Conservation (phyloP, 2,888 invertebrate genomes). For the Acrobasis repandana region DNA sequence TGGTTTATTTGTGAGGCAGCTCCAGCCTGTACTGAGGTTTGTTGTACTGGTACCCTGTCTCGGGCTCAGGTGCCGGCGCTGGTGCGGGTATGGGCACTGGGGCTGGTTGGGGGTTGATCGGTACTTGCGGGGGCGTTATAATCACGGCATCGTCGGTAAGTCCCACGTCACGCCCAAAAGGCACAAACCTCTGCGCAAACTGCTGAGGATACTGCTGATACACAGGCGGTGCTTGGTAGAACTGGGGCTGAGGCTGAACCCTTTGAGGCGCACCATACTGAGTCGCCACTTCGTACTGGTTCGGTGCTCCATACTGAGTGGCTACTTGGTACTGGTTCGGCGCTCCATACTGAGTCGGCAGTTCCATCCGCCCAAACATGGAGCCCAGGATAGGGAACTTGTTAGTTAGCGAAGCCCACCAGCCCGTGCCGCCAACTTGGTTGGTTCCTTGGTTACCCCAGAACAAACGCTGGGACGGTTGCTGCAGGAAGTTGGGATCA, state of each 20-base stretch:
- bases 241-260: conserved; percentile 41
- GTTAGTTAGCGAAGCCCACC: conserved; percentile 70
- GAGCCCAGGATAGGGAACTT: conserved; percentile 71
- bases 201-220: conserved; percentile 45
- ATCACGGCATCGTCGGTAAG: conserved; percentile 75
- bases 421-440: conserved; percentile 72
- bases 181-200: conserved; percentile 46
- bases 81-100: conserved; percentile 40
- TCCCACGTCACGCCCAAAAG: conserved; percentile 64
- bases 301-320: conserved; percentile 48
- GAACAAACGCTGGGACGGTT: conserved; percentile 70
- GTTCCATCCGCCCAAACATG: conserved; percentile 73
- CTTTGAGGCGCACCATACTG: conserved; percentile 35
- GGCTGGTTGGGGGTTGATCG: conserved; percentile 43
- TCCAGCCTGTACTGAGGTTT: conserved; percentile 72
- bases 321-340: conserved; percentile 42
- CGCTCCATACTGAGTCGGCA: conserved; percentile 51
- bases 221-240: conserved; percentile 37
- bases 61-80: conserved; percentile 38
- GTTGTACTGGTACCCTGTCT: conserved; percentile 64
- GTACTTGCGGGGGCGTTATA: conserved; percentile 65
- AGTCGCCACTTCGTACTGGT: conserved; percentile 38
- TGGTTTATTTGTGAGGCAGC: conserved; percentile 62
- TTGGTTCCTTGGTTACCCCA: conserved; percentile 70
- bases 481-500: conserved; percentile 51